These are phyloP conservation scores for Nesidiocoris tenuis DNA, from an alignment of 2,888 invertebrate genomes.

Conservation along the genomic window DNA sequence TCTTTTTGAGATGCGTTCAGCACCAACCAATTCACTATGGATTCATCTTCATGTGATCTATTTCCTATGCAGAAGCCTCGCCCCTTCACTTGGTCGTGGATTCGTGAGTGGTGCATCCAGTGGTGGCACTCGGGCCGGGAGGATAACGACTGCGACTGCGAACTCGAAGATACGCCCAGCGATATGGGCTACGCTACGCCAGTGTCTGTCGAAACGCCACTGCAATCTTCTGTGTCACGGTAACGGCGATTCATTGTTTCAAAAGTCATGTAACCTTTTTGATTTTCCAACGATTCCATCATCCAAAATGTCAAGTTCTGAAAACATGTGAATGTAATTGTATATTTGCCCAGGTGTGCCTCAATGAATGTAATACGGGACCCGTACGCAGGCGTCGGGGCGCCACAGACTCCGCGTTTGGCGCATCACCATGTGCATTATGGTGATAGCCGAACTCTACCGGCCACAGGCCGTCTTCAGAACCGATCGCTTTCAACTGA, in stretches of 20 bases:
- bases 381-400: slow-evolving; percentile 53
- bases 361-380: slow-evolving; percentile 77
- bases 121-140: slow-evolving; percentile 90
- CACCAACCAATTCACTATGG: too few species aligned
- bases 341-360: slow-evolving; percentile 72
- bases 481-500: slow-evolving; percentile 55
- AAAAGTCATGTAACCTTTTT: neutral
- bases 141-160: slow-evolving; percentile 73
- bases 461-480: slow-evolving; percentile 54
- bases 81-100: slow-evolving; percentile 61
- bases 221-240: slow-evolving; percentile 78
- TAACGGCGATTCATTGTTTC: neutral
- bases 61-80: slow-evolving; percentile 57
- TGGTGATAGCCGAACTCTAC: slow-evolving; percentile 57
- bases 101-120: slow-evolving; percentile 77
- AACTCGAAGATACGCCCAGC: slow-evolving; percentile 65
- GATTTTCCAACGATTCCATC: too few species aligned
- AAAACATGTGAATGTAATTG: too few species aligned
- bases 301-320: too few species aligned
- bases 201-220: slow-evolving; percentile 81
- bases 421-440: slow-evolving; percentile 53
- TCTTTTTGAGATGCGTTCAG: too few species aligned
- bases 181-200: slow-evolving; percentile 58
- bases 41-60: too few species aligned
- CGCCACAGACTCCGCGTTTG: slow-evolving; percentile 49